Evolutionary conservation across 2,797 vertebrate genomes (phyloP), one percentile per base, ranked within the genome.

Genomic region (Scarus forsteni): DNA sequence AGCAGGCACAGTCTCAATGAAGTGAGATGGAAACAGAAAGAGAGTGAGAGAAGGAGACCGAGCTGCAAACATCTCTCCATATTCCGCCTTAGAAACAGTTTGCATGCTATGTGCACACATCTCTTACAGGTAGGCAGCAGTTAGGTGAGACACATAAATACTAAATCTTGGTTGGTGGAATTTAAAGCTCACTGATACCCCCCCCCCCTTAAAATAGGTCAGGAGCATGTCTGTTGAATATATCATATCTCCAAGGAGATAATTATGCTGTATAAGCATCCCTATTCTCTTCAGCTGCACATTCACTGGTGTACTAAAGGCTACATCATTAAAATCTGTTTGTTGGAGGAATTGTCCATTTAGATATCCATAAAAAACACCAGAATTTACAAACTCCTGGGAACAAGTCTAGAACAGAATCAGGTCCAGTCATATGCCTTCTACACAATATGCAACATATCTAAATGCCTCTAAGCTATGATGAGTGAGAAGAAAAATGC

Each of bases 161-260:
- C 14, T 45, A 11, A 54, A 35, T 48, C n/a, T 48, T 43, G 11
- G 46, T 40, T 66, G 35, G 12, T 13, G 18, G 4, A 52, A 66
- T 75, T 65, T 46, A 59, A 52, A 19, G 43, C 58, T 34, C 18
- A 16, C 3, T 53, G 46, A 48, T 34, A 1, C 18, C 27, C 27
- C 27, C 27, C 4, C 19, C 27, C 42, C 75, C 60, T 83, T 72
- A 77, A 70, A 66, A 59, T 53, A 19, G n/a, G 1, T 15, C 55
- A 51, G 53, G 9, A 35, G 27, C 65, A 46, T 56, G 49, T 50
- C 62, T 64, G 13, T 39, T 43, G 53, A 78, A 42, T 38, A 57
- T 1, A 4, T 70, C 8, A n/a, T n/a, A 44, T 75, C 75, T 75
- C 70, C 16, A 19, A 72, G 73, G 76, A 71, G 19, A 59, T 71